Conservation (phyloP, 2,888 invertebrate species). For the Leptinotarsa rubiginosa region DNA sequence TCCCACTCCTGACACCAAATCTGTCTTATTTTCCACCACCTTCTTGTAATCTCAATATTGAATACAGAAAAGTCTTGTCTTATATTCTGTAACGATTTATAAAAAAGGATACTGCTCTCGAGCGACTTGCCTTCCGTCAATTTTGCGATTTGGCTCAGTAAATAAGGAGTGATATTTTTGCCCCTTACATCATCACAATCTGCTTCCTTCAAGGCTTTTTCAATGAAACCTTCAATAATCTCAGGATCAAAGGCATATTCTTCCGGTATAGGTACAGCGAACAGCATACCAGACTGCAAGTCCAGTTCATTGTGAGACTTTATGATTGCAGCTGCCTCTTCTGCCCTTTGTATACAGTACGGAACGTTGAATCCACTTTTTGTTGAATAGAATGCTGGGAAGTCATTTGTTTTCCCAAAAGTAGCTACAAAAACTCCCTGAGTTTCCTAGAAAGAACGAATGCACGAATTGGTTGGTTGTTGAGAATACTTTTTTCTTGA, state of each 20-base stretch:
- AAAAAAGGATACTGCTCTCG: constrained; percentile 83
- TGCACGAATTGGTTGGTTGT: too few species aligned
- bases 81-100: neutral
- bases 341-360: constrained; percentile 73
- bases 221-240: constrained; percentile 77
- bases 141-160: constrained; percentile 81
- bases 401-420: constrained; percentile 76
- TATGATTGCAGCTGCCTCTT: constrained; percentile 81
- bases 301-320: constrained; percentile 67
- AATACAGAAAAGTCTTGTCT: neutral
- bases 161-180: constrained; percentile 92
- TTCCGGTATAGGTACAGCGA: constrained; percentile 92
- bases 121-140: constrained; percentile 88
- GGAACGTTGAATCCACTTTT: constrained; percentile 81
- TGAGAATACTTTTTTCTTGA: too few species aligned
- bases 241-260: constrained; percentile 73
- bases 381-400: constrained; percentile 94
- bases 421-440: constrained; percentile 92
- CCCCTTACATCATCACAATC: constrained; percentile 73
- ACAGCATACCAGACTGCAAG: constrained; percentile 79
- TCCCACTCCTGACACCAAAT: too few species aligned
- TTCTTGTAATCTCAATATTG: too few species aligned
- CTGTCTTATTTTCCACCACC: too few species aligned
- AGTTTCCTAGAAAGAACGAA: constrained; percentile 79
- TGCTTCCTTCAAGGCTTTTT: constrained; percentile 75